Base-by-base conservation (phyloP, 2,113 vertebrate genomes). In the Cebus imitator region DNA sequence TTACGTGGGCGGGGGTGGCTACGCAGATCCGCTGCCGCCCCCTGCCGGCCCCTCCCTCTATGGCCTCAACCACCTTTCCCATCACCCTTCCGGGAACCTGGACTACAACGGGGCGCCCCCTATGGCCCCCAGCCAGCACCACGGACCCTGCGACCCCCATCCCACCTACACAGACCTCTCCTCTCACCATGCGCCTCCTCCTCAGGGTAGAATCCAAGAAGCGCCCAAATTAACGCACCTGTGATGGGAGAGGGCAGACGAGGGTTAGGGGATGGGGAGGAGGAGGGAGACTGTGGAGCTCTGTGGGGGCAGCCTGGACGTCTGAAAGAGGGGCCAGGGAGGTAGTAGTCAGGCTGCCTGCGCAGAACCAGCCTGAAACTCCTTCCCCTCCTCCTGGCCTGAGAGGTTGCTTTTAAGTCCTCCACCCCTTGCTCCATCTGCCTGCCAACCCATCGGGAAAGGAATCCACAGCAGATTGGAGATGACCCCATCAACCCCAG, bases 191-290 rank as follows among this genome's bases (percentile, higher is more conserved):
- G 98, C 98, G 40, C 99, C 99, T 98, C 99, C 99, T 98, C 99
- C 99, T 99, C 99, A 99, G 99, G 99, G 99, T 99, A 99, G 99
- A 99, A 99, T 99, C 99, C 99, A 99, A 99, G 99, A 99, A 99
- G 99, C 99, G 98, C 99, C 99, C 99, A 99, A 99, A 98, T 98
- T 99, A 98, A 99, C 99, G 98, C 99, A 99, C 98, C 99, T 99
- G 99, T 99, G 99, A 99, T 98, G 98, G 98, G 97, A 95, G 64
- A 81, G 45, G 91, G 48, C 58, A 75, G 82, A 17, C 3, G 8
- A 57, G 8, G 2, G 8, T 40, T 50, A 48, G 35, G 50, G 58
- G 14, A 35, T 32, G 45, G 27, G 70, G n/a, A 79, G 21, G 17
- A 32, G 35, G 9, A 16, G 23, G 5, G 14, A 35, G 21, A 35